A percentile compares a stretch with the other conserved stretches of the same genome.
Conservation (phyloP, 1,140 invertebrate species). For the Pseudomyrmex cubaensis region DNA sequence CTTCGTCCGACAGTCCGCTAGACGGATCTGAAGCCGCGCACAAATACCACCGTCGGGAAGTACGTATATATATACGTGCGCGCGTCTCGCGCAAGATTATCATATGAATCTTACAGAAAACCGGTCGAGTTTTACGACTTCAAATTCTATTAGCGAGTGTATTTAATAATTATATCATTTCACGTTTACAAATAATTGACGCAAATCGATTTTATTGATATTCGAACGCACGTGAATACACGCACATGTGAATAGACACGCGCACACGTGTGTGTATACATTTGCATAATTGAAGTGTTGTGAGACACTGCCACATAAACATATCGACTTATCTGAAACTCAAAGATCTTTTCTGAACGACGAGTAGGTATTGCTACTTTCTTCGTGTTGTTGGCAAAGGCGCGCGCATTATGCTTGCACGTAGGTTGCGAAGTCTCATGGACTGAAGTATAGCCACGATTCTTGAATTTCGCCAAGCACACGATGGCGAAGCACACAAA, state of each 20-base stretch:
- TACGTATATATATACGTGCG: background rate
- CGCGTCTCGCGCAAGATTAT: background rate
- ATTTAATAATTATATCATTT: background rate
- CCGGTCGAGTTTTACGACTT: background rate
- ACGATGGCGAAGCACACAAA: slow-evolving; percentile 1
- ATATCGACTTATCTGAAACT: too few relatives aligned
- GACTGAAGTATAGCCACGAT: background rate
- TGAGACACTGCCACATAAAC: too few relatives aligned
- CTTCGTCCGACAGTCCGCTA: slow-evolving; percentile 33
- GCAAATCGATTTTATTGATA: background rate
- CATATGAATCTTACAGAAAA: background rate
- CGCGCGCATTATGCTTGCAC: background rate
- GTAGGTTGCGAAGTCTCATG: slow-evolving; percentile 4
- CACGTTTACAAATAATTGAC: background rate
- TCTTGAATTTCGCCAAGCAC: slow-evolving; percentile 47
- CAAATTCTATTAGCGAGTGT: background rate
- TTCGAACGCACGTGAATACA: too few relatives aligned
- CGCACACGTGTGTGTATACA: too few relatives aligned
- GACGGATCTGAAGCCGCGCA: slow-evolving; percentile 41
- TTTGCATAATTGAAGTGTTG: too few relatives aligned
- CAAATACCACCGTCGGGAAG: slow-evolving; percentile 31
- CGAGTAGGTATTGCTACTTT: too few relatives aligned
- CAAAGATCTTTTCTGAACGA: background rate
- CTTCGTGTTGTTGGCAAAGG: background rate
- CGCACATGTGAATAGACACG: too few relatives aligned